Evolutionary conservation across 1,140 invertebrate genomes (phyloP).

Genomic region (Neodiprion virginianus): DNA sequence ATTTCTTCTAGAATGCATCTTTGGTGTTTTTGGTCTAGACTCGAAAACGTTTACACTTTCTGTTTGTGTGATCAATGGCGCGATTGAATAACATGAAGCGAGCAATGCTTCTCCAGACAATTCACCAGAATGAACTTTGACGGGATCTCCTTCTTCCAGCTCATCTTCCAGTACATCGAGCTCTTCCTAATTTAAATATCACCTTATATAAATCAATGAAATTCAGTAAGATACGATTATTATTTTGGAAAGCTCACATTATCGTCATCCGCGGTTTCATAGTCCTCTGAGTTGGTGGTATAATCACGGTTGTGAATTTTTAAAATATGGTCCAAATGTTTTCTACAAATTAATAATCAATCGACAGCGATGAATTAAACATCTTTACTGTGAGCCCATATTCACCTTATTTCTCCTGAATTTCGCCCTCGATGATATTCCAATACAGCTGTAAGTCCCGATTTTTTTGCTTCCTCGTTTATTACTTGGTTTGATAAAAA

Average conservation of each 20-base stretch:
- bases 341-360: constrained; percentile 30
- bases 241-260: constrained; percentile 33
- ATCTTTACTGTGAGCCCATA: neutral
- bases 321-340: constrained; percentile 45
- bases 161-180: constrained; percentile 49
- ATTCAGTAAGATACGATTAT: neutral
- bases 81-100: constrained; percentile 39
- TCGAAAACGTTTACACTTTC: neutral
- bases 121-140: constrained; percentile 43
- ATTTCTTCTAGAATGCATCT: neutral
- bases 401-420: constrained; percentile 44
- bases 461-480: constrained; percentile 63
- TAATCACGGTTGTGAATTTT: constrained; percentile 40
- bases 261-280: constrained; percentile 45
- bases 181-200: constrained; percentile 38
- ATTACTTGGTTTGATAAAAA: constrained; percentile 64
- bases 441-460: constrained; percentile 53
- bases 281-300: constrained; percentile 34
- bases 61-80: neutral
- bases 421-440: constrained; percentile 57
- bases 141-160: constrained; percentile 50
- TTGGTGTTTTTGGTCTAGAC: constrained; percentile 15
- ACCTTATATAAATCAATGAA: constrained; percentile 9
- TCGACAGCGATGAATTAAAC: neutral
- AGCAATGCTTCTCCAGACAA: constrained; percentile 48